Percentiles rank a stretch among this genome's conserved stretches.
phyloP scores from a whole-genome alignment of 2,888 invertebrate species.

The Drosophila greeni region DNA sequence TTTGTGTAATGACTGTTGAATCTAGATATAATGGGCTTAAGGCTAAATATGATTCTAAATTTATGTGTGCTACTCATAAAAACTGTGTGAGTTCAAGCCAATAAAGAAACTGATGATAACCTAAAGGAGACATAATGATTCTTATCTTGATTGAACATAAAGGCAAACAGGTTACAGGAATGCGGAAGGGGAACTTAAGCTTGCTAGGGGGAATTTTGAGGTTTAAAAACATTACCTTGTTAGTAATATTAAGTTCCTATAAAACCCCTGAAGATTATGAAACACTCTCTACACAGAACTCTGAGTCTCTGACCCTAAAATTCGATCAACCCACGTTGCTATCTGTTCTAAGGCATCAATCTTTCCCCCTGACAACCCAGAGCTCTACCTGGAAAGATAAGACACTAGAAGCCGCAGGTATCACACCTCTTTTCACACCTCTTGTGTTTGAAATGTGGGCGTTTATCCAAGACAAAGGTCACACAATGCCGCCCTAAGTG shows the following conservation, averaged over 20 bases:
- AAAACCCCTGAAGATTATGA: background rate
- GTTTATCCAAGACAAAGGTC: conserved; percentile 38
- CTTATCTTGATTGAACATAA: conserved; percentile 5
- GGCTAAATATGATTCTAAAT: conserved; percentile 6
- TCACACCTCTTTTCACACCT: conserved; percentile 61
- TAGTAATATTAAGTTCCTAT: background rate
- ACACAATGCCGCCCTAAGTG: conserved; percentile 22
- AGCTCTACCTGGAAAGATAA: conserved; percentile 54
- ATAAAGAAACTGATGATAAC: conserved; percentile 6
- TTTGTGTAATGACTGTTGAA: conserved; percentile 5
- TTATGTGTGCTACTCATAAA: background rate
- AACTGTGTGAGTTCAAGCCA: background rate
- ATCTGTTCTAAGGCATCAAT: conserved; percentile 59
- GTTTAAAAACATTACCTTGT: background rate
- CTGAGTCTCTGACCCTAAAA: background rate
- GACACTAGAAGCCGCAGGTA: conserved; percentile 6
- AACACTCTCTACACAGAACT: background rate
- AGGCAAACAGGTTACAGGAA: conserved; percentile 1
- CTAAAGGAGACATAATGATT: conserved; percentile 3
- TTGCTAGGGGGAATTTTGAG: background rate
- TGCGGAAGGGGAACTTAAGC: background rate
- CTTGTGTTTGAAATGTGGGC: conserved; percentile 51
- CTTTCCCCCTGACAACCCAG: conserved; percentile 51
- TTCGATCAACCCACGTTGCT: conserved; percentile 34
- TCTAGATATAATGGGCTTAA: conserved; percentile 3